A percentile compares a stretch with the other conserved stretches of the same genome.
Evolutionary conservation across 2,797 vertebrate genomes (phyloP).

Genomic region (Enteromius argenteus): DNA sequence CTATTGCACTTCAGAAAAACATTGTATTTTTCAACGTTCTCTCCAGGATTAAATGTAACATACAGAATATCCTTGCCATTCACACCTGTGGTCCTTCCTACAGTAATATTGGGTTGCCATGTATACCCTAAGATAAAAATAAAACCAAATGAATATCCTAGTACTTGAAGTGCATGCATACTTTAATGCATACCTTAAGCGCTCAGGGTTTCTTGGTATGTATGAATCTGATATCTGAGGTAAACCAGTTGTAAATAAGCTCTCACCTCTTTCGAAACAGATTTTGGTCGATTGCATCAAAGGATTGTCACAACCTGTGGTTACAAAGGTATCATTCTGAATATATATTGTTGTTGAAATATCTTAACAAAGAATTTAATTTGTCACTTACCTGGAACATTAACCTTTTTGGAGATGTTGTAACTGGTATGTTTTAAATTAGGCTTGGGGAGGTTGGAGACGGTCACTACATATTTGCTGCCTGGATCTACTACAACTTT

Average conservation of each 20-base stretch:
- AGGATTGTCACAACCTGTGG: slow-evolving; percentile 70
- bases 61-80: slow-evolving; percentile 41
- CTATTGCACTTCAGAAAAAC: slow-evolving; percentile 46
- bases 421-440: slow-evolving; percentile 66
- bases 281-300: slow-evolving; percentile 66
- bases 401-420: slow-evolving; percentile 54
- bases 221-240: background rate
- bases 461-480: slow-evolving; percentile 68
- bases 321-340: background rate
- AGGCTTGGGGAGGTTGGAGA: slow-evolving; percentile 79
- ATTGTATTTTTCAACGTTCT: slow-evolving; percentile 48
- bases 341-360: background rate
- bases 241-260: background rate
- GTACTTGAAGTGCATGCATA: background rate
- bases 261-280: slow-evolving; percentile 76
- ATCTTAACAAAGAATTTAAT: background rate
- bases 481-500: slow-evolving; percentile 73
- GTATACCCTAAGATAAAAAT: slow-evolving; percentile 67
- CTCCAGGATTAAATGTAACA: slow-evolving; percentile 67
- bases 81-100: slow-evolving; percentile 23
- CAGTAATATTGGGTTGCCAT: slow-evolving; percentile 73
- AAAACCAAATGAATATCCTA: background rate
- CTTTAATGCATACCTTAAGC: background rate
- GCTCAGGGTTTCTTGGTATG: background rate
- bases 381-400: slow-evolving; percentile 68